Base-by-base conservation (phyloP, 2,888 invertebrate genomes). In the Hoplodrina ambigua region DNA sequence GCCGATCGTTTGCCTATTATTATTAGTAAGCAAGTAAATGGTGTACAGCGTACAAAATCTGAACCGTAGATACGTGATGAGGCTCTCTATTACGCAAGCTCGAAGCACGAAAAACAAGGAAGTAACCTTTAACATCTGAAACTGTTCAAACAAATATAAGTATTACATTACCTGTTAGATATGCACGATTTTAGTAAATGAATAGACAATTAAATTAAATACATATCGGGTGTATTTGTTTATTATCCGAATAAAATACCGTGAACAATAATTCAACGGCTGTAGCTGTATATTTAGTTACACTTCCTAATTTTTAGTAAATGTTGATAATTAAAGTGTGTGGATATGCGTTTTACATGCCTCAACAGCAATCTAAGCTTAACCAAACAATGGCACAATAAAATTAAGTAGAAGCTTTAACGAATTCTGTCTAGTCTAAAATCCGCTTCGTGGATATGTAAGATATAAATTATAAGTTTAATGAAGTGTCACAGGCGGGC, bases 121-220 rank as follows among this genome's bases (percentile, higher is more conserved):
- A 95, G 90, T 94, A 93, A 93, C 94, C 94, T 94, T 94, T 94
- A 92, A 87, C 92, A 90, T 87, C 89, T 91, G 91, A 92, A 93
- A 92, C 92, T 88, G 87, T 90, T 90, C 90, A 92, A 91, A 94
- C 89, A 92, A 91, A 93, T 90, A 93, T 91, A 91, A 89, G 89
- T 92, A 91, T 91, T 90, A 88, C 86, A 90, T 90, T 90, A 86
- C 75, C 75, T 85, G 89, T 94, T 93, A 90, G 92, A 87, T 85
- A 90, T 91, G 93, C 94, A 94, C 94, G 94, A 93, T 85, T 92
- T 89, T 86, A 63, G 69, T 82, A 85, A 86, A 87, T 84, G 81
- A 86, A 83, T 81, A 80, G 82, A 74, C 80, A 79, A 85, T 86
- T 83, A 85, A 79, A 56, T 69, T 77, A 83, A 79, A 80, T 79